phyloP scores from a whole-genome alignment of 1,140 invertebrate species.

The Adoxophyes honmai region DNA sequence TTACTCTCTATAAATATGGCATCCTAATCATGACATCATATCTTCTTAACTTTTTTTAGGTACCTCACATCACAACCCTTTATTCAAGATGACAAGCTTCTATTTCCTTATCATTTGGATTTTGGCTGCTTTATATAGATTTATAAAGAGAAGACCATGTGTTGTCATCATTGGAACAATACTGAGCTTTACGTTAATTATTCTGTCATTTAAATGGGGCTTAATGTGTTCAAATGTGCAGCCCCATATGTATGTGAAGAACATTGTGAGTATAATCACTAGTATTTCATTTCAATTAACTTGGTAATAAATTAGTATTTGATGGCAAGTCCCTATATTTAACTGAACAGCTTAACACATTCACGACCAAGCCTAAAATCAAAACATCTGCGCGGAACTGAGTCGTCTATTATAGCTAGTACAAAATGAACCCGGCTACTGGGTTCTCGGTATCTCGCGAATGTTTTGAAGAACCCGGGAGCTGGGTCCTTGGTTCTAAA shows the following conservation, averaged over 20 bases:
- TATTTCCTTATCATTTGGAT: conserved; percentile 12
- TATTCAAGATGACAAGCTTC: conserved; percentile 14
- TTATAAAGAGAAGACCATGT: conserved; percentile 12
- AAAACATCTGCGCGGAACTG: too few species aligned
- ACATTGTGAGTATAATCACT: conserved; percentile 73
- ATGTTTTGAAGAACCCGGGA: too few species aligned
- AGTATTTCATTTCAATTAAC: too few species aligned
- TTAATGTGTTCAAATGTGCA: conserved; percentile 78
- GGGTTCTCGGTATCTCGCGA: too few species aligned
- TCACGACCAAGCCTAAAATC: too few species aligned
- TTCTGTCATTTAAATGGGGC: conserved; percentile 77
- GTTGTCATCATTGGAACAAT: neutral
- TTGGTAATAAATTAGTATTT: too few species aligned
- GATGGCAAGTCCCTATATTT: too few species aligned
- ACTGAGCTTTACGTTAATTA: neutral
- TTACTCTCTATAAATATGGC: too few species aligned
- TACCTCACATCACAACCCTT: neutral
- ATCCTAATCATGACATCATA: neutral
- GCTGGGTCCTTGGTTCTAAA: too few species aligned
- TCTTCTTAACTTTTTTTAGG: neutral
- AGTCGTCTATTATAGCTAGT: too few species aligned
- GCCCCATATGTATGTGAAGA: conserved; percentile 75
- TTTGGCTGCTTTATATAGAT: conserved; percentile 16
- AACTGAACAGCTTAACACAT: too few species aligned
- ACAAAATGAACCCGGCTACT: too few species aligned